A percentile compares a stretch with the other conserved stretches of the same genome.
Conservation (phyloP, 1,140 invertebrate genomes). For the Notospermus geniculatus region DNA sequence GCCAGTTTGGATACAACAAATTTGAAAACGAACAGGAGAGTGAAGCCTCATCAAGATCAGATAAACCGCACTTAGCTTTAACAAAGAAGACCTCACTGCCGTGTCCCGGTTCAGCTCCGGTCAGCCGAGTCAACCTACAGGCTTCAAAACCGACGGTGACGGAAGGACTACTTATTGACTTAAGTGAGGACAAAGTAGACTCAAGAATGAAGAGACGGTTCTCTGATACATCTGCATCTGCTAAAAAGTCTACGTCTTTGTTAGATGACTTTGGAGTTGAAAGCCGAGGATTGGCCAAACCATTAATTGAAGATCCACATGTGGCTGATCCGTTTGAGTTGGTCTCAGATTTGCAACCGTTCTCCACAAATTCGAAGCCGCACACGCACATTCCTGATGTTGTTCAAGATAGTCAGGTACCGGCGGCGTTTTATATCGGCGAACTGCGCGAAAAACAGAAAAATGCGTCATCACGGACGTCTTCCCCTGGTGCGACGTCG, state of each 20-base stretch:
- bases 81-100: no score
- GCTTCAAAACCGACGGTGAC: not conserved
- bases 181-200: constrained; percentile 46
- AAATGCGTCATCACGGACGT: no score
- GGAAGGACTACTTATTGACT: constrained; percentile 54
- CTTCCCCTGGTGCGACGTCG: no score
- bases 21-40: constrained; percentile 41
- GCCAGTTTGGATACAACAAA: constrained; percentile 57
- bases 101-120: not conserved
- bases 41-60: constrained; percentile 22
- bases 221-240: constrained; percentile 7
- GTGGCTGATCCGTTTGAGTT: constrained; percentile 43
- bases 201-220: not conserved
- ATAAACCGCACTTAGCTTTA: no score
- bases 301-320: constrained; percentile 27
- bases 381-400: no score
- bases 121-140: not conserved
- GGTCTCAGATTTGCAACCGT: constrained; percentile 14
- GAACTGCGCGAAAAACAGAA: no score
- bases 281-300: constrained; percentile 34
- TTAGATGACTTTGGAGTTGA: constrained; percentile 43
- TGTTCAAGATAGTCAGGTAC: no score
- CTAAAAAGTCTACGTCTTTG: constrained; percentile 32
- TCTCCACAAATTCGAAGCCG: no score
- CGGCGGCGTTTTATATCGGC: no score